These are phyloP conservation scores for Dryobates pubescens DNA, from an alignment of 2,797 vertebrate genomes.

Conservation along the genomic window DNA sequence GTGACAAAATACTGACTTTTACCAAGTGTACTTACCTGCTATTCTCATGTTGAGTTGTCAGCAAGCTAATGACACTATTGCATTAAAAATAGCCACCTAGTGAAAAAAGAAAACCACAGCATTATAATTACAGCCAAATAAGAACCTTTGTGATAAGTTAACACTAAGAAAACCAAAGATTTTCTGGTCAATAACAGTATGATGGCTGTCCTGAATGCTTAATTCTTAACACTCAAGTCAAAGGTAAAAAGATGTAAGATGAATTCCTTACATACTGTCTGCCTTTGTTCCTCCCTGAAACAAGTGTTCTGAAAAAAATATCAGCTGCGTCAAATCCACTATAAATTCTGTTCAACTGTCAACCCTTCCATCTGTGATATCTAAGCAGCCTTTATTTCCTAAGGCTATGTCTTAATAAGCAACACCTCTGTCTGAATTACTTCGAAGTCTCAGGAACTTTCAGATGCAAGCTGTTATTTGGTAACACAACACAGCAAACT, in stretches of 20 bases:
- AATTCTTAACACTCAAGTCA: background rate
- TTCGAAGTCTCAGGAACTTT: background rate
- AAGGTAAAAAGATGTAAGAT: background rate
- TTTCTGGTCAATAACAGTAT: background rate
- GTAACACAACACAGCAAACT: background rate
- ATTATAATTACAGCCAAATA: background rate
- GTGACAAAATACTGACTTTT: background rate
- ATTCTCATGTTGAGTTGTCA: slow-evolving; percentile 80
- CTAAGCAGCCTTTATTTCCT: background rate
- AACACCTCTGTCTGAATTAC: background rate
- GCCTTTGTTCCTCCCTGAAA: background rate
- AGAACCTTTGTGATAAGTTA: background rate
- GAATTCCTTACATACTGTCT: background rate
- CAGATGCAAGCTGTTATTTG: background rate
- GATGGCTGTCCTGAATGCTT: background rate
- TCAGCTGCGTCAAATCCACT: background rate
- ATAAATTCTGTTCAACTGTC: background rate
- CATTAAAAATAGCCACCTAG: slow-evolving; percentile 75
- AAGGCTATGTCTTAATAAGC: background rate
- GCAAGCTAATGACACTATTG: slow-evolving; percentile 32
- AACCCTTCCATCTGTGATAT: background rate
- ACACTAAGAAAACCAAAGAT: background rate
- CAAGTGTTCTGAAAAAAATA: background rate
- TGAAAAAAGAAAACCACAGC: background rate
- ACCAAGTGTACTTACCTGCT: slow-evolving; percentile 71